These are phyloP conservation scores for Laupala kohalensis DNA, from an alignment of 1,140 invertebrate species.

Conservation along the genomic window DNA sequence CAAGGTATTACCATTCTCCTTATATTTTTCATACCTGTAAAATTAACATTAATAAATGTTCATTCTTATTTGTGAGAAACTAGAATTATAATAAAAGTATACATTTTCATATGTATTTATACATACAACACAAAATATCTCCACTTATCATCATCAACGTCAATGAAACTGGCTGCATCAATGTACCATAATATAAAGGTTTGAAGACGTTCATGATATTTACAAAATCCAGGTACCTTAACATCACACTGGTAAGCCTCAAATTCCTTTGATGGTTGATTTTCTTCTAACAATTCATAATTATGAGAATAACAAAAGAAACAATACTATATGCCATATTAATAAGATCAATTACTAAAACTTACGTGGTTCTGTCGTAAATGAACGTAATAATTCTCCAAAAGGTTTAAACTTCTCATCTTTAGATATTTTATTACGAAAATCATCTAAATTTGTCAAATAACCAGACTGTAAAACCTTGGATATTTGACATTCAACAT, in stretches of 20 bases:
- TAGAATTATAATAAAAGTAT: background rate
- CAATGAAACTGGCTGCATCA: conserved; percentile 85
- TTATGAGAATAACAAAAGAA: background rate
- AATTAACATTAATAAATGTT: conserved; percentile 6
- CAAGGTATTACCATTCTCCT: conserved; percentile 40
- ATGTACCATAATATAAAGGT: conserved; percentile 91
- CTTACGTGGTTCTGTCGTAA: conserved; percentile 25
- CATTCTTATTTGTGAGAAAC: background rate
- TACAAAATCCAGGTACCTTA: conserved; percentile 52
- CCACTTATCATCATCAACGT: conserved; percentile 86
- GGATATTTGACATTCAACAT: conserved; percentile 56
- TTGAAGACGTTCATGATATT: conserved; percentile 74
- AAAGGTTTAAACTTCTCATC: conserved; percentile 58
- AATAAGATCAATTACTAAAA: background rate
- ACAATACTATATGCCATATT: background rate
- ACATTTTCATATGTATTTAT: no score
- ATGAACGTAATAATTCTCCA: conserved; percentile 52
- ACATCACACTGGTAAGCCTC: conserved; percentile 65
- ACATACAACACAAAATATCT: conserved; percentile 79
- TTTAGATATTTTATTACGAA: conserved; percentile 47
- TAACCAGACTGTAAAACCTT: conserved; percentile 40
- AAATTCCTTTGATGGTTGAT: background rate
- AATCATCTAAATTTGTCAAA: conserved; percentile 52
- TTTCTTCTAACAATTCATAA: background rate
- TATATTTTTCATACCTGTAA: conserved; percentile 71